phyloP scores from a whole-genome alignment of 2,888 invertebrate species.

The Cactoblastis cactorum region DNA sequence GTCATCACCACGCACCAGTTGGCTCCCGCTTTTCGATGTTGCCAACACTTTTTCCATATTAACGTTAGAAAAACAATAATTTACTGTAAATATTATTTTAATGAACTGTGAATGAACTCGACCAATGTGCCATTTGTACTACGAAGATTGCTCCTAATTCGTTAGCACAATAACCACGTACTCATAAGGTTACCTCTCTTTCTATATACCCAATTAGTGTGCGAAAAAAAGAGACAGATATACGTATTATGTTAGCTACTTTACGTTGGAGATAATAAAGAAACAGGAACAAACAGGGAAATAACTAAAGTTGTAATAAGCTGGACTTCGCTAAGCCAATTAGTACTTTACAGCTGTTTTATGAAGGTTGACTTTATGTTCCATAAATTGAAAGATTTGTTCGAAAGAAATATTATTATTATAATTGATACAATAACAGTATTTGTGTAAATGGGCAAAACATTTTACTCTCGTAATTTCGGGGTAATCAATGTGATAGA shows the following conservation, averaged over 20 bases:
- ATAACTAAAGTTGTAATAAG: neutral
- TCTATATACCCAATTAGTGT: neutral
- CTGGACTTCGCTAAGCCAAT: neutral
- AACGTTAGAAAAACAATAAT: too few relatives aligned
- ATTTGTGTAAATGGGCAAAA: too few relatives aligned
- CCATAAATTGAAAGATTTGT: too few relatives aligned
- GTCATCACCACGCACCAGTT: too few relatives aligned
- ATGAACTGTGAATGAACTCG: neutral
- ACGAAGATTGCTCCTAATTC: neutral
- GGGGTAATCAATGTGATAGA: too few relatives aligned
- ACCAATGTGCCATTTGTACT: neutral
- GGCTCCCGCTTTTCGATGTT: too few relatives aligned
- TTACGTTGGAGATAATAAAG: constrained; percentile 10
- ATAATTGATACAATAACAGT: too few relatives aligned
- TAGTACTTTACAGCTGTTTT: neutral
- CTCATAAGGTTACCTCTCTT: neutral
- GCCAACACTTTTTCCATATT: too few relatives aligned
- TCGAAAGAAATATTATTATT: too few relatives aligned
- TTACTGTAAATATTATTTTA: too few relatives aligned
- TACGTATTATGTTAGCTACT: constrained; percentile 3
- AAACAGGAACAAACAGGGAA: constrained; percentile 10
- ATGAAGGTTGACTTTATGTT: neutral
- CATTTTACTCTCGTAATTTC: too few relatives aligned
- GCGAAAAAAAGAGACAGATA: neutral
- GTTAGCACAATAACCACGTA: constrained; percentile 9